Conservation (phyloP, 2,797 vertebrate genomes). For the Nyctalus aviator region DNA sequence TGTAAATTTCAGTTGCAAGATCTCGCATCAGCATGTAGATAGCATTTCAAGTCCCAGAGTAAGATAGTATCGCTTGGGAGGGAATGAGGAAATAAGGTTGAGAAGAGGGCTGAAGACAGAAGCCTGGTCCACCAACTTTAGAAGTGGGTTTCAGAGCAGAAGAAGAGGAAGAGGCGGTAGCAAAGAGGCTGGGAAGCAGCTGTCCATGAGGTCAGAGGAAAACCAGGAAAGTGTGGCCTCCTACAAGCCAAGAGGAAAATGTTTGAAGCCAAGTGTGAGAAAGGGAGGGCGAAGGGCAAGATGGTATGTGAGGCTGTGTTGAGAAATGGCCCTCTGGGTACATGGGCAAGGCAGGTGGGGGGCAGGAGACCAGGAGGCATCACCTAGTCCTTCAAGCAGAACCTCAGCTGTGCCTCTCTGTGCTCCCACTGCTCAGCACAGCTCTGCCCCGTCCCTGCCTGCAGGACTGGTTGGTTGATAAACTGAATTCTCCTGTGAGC, state of each 20-base stretch:
- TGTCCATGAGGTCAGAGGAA: neutral
- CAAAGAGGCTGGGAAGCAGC: neutral
- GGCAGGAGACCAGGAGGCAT: neutral
- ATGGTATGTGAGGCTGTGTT: neutral
- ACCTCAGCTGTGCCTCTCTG: neutral
- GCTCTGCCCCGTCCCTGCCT: neutral
- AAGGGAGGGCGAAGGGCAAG: neutral
- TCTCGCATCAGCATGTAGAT: neutral
- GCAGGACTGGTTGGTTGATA: neutral
- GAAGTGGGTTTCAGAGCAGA: neutral
- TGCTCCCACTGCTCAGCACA: too few species aligned
- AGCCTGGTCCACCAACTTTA: neutral
- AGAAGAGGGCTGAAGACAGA: neutral
- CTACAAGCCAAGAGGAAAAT: neutral
- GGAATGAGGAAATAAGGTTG: neutral
- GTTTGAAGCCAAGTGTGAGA: neutral
- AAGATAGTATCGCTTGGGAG: neutral
- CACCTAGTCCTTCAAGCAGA: neutral
- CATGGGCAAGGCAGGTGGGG: fast-evolving
- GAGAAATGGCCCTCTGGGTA: neutral
- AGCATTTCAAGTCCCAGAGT: neutral
- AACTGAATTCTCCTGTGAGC: neutral
- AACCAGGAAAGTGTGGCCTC: neutral
- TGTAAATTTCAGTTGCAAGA: neutral
- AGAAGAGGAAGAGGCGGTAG: neutral